Conservation (phyloP, 35 echinoderm and acorn worm species). For the Acanthaster planci region DNA sequence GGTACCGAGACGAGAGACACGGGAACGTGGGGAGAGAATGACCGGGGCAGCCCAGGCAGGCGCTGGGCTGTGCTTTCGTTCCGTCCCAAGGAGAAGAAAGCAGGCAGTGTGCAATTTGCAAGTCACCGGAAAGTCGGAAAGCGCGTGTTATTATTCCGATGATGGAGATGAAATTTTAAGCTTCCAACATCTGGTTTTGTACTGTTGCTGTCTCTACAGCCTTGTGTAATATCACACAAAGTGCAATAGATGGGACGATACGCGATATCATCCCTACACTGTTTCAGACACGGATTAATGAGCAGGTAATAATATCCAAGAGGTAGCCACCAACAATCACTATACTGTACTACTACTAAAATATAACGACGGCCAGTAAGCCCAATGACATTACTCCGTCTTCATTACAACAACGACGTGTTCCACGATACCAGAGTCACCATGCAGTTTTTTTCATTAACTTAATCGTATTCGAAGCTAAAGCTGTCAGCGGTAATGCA, state of each 20-base stretch:
- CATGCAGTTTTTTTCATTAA: too few relatives aligned
- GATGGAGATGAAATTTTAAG: conserved; percentile 2
- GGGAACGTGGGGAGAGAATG: not conserved
- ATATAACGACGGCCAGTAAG: too few relatives aligned
- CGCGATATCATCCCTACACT: conserved; percentile 5
- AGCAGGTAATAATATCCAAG: conserved; percentile 22
- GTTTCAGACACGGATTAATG: conserved; percentile 28
- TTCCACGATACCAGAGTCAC: too few relatives aligned
- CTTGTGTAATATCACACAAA: conserved; percentile 28
- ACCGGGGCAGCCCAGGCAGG: not conserved
- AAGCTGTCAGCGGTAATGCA: too few relatives aligned
- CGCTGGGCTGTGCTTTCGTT: too few relatives aligned
- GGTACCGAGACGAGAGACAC: conserved; percentile 10
- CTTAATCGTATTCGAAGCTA: too few relatives aligned
- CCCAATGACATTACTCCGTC: too few relatives aligned
- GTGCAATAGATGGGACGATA: conserved; percentile 20
- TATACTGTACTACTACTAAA: not conserved
- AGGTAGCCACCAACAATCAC: not conserved
- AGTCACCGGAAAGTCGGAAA: conserved; percentile 2
- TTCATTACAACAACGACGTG: too few relatives aligned
- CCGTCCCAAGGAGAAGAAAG: too few relatives aligned
- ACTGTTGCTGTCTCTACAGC: not conserved
- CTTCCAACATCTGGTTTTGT: conserved; percentile 21
- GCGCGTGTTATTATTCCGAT: not conserved
- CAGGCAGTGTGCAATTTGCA: not conserved